Percentiles rank a stretch among this genome's conserved stretches.
Evolutionary conservation across 2,113 vertebrate species (phyloP).

Genomic region (Alligator mississippiensis): DNA sequence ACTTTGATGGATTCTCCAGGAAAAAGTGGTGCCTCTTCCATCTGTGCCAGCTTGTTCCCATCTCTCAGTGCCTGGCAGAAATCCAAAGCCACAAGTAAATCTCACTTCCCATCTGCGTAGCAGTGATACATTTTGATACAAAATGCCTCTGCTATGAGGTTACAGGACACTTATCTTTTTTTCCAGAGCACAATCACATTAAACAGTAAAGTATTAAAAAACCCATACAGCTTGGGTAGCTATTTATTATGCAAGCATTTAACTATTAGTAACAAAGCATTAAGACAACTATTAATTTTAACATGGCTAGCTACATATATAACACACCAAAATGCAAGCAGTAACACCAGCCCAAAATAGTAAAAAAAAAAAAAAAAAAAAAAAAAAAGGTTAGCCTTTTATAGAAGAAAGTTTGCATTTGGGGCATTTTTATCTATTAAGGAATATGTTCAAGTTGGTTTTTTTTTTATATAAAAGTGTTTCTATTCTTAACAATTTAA

Average conservation of each 20-base stretch:
- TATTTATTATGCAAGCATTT: slow-evolving; percentile 1
- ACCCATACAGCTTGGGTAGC: neutral
- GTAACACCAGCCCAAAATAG: neutral
- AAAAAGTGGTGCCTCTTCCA: slow-evolving; percentile 92
- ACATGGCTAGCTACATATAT: slow-evolving; percentile 14
- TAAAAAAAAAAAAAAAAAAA: neutral
- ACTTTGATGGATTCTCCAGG: slow-evolving; percentile 93
- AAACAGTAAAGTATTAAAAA: slow-evolving; percentile 11
- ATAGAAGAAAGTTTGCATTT: slow-evolving; percentile 1
- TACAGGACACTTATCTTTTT: slow-evolving; percentile 47
- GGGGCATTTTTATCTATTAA: neutral
- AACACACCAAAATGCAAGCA: slow-evolving; percentile 18
- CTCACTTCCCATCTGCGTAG: slow-evolving; percentile 56
- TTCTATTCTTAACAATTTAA: neutral
- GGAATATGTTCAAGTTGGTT: neutral
- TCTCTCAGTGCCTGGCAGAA: slow-evolving; percentile 85
- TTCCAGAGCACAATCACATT: slow-evolving; percentile 54
- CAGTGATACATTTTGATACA: neutral
- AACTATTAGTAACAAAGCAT: slow-evolving; percentile 66
- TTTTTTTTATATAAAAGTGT: neutral
- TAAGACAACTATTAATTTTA: slow-evolving; percentile 65
- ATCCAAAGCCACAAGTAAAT: slow-evolving; percentile 72
- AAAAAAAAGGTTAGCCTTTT: slow-evolving; percentile 5
- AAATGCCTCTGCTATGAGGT: slow-evolving; percentile 57
- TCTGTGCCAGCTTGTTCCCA: slow-evolving; percentile 84